These are phyloP conservation scores for Miichthys miiuy DNA, from an alignment of 2,797 vertebrate genomes.

Conservation along the genomic window DNA sequence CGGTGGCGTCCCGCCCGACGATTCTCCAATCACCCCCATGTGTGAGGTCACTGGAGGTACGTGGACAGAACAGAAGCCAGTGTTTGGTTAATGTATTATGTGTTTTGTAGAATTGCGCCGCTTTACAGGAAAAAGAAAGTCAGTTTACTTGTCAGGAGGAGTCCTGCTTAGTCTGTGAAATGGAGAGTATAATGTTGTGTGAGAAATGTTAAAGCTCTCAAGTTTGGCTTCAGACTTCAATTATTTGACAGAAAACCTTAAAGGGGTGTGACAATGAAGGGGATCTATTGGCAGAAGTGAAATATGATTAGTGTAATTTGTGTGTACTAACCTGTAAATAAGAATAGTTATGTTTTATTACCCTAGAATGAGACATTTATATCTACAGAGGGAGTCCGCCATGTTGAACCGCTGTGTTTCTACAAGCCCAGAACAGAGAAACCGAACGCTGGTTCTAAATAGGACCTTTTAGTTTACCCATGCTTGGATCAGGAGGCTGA, in stretches of 20 bases:
- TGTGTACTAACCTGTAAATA: too few species aligned
- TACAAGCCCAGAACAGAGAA: too few species aligned
- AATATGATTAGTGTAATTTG: too few species aligned
- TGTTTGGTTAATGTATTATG: neutral
- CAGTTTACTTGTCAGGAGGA: neutral
- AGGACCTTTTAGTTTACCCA: too few species aligned
- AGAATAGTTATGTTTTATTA: too few species aligned
- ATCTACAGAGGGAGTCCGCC: too few species aligned
- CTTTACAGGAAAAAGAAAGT: neutral
- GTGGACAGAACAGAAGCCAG: constrained; percentile 1
- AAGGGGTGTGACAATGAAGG: neutral
- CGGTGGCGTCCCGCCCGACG: constrained; percentile 91
- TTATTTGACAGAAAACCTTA: neutral
- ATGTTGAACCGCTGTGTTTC: too few species aligned
- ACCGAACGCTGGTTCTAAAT: too few species aligned
- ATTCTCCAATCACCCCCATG: constrained; percentile 97
- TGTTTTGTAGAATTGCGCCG: neutral
- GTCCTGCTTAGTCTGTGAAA: neutral
- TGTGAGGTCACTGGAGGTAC: constrained; percentile 97
- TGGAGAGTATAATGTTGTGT: neutral
- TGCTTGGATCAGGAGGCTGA: too few species aligned
- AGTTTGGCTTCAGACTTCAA: neutral
- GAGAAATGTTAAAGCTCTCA: neutral
- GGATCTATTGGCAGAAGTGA: too few species aligned
- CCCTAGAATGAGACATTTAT: too few species aligned